Conservation (phyloP, 2,797 vertebrate species). For the Tenualosa ilisha region DNA sequence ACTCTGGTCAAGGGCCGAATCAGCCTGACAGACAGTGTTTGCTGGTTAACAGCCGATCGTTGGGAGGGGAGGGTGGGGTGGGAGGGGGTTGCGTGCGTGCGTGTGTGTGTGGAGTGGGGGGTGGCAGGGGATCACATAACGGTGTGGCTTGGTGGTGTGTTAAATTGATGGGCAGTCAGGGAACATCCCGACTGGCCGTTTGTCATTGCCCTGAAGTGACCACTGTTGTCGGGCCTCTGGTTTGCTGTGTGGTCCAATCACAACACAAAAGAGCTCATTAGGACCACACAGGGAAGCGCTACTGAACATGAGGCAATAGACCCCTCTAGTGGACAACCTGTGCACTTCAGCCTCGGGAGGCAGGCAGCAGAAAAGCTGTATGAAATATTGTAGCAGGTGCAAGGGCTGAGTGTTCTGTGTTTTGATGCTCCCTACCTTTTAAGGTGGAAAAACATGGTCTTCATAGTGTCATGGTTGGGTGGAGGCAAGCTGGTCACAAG, state of each 20-base stretch:
- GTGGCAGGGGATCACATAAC: neutral
- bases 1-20: neutral
- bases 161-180: neutral
- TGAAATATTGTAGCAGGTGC: neutral
- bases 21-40: neutral
- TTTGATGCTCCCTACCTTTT: conserved; percentile 73
- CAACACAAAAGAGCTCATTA: conserved; percentile 18
- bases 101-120: no score
- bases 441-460: conserved; percentile 83
- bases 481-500: conserved; percentile 80
- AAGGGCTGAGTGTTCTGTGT: neutral
- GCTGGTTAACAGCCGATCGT: neutral
- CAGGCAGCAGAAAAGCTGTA: neutral
- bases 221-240: conserved; percentile 11
- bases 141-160: neutral
- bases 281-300: neutral
- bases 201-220: conserved; percentile 23
- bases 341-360: neutral
- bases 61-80: neutral
- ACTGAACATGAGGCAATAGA: neutral
- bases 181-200: conserved; percentile 17
- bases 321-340: conserved; percentile 46
- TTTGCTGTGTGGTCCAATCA: conserved; percentile 1
- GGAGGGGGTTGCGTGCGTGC: no score
- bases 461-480: conserved; percentile 82